phyloP scores from a whole-genome alignment of 2,888 invertebrate genomes.

The Cyclophora punctaria region DNA sequence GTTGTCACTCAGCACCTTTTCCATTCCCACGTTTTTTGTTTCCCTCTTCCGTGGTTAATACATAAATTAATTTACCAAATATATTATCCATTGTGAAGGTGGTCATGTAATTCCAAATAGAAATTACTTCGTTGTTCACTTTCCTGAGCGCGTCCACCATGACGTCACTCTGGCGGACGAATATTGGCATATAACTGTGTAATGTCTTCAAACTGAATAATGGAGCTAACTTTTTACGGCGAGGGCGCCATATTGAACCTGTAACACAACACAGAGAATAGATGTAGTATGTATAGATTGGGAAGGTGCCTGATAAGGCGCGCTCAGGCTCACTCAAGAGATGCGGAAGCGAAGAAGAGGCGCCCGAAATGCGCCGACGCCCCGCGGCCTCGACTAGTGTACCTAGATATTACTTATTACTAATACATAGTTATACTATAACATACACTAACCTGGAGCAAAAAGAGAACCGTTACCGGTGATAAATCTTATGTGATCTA shows the following conservation, averaged over 20 bases:
- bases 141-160: constrained; percentile 14
- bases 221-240: constrained; percentile 33
- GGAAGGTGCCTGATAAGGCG: too few species aligned
- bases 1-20: too few species aligned
- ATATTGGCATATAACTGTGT: constrained; percentile 26
- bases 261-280: neutral
- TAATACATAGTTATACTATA: constrained; percentile 29
- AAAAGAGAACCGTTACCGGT: constrained; percentile 38
- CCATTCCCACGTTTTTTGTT: too few species aligned
- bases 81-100: constrained; percentile 26
- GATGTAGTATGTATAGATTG: too few species aligned
- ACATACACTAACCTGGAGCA: constrained; percentile 30
- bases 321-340: too few species aligned
- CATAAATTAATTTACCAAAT: constrained; percentile 14
- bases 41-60: too few species aligned
- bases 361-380: too few species aligned
- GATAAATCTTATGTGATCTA: constrained; percentile 19
- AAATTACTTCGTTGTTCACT: constrained; percentile 10
- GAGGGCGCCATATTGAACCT: constrained; percentile 39
- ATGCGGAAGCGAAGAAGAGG: too few species aligned
- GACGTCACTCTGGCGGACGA: constrained; percentile 22
- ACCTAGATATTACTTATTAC: too few species aligned
- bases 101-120: constrained; percentile 20
- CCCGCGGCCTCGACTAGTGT: too few species aligned
- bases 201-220: constrained; percentile 31